Evolutionary conservation across 2,113 vertebrate genomes (phyloP), one percentile per base, ranked within the genome.

Genomic region (Edolisoma coerulescens): DNA sequence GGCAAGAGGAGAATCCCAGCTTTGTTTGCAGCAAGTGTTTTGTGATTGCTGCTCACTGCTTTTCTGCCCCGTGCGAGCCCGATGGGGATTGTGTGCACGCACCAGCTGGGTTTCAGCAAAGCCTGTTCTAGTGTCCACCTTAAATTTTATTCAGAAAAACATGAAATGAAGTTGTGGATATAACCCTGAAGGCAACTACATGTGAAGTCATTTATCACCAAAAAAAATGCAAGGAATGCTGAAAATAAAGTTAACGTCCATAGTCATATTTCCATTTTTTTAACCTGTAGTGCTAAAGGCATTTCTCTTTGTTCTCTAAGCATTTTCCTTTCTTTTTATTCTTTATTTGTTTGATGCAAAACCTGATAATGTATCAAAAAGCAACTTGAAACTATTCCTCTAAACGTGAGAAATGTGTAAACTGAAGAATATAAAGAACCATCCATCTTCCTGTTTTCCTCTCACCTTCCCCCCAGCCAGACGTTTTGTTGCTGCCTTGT

Each of bases 221-320:
- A 86, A 60, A 96, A 95, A 93, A 94, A 97, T 96, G 92, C 17
- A 10, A 97, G 87, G 97, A 97, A 97, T 96, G 96, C 71, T 79
- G 89, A 91, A 95, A 96, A 79, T 85, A 93, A 92, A 93, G 92
- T 96, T 86, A 93, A 78, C 0, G 0, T 93, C 88, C 79, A 9
- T 64, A 85, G 93, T 63, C 54, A 53, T 95, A 90, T 92, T 95
- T 77, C 90, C 68, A 7, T 71, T 70, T 94, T 76, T 94, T 91
- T 60, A 91, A 77, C 61, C 82, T 90, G 50, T 32, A 75, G 28
- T 13, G 79, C 88, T 95, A 68, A 91, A 93, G 95, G 85, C 92
- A 61, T 89, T 94, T 95, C 86, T 71, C 86, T 93, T 94, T 95
- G 78, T 84, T 91, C 90, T 92, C 21, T 35, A 70, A 93, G 52